These are phyloP conservation scores for Protonemura montana DNA, from an alignment of 2,888 invertebrate species.

Conservation along the genomic window DNA sequence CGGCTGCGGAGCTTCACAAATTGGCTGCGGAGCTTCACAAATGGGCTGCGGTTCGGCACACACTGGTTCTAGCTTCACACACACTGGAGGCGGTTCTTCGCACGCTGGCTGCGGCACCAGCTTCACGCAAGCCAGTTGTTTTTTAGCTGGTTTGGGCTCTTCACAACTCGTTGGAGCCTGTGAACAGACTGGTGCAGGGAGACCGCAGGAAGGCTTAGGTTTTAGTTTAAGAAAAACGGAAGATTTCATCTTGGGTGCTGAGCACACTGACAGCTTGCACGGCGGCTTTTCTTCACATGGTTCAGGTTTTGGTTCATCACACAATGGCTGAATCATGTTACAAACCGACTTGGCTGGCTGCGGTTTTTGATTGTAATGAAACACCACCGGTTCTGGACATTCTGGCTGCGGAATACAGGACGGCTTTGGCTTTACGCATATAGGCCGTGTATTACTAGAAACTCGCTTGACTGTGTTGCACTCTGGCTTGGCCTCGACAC, in stretches of 20 bases:
- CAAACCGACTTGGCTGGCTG: neutral
- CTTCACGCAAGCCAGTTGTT: too few relatives aligned
- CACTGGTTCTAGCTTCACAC: too few relatives aligned
- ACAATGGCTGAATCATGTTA: neutral
- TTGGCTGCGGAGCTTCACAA: neutral
- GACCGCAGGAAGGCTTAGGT: too few relatives aligned
- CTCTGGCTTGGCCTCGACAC: too few relatives aligned
- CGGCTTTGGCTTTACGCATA: neutral
- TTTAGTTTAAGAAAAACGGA: too few relatives aligned
- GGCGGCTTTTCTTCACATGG: neutral
- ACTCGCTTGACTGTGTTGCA: neutral
- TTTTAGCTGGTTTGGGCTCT: too few relatives aligned
- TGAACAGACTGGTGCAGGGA: too few relatives aligned
- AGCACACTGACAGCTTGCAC: neutral
- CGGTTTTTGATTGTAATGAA: too few relatives aligned
- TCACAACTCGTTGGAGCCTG: too few relatives aligned
- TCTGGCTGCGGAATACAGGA: too few relatives aligned
- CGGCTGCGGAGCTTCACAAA: neutral
- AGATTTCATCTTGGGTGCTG: too few relatives aligned
- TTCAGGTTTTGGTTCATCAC: neutral
- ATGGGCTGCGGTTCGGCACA: neutral
- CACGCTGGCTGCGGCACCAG: neutral
- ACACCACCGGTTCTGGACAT: too few relatives aligned
- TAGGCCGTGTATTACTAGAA: neutral
- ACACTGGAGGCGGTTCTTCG: neutral